phyloP scores from a whole-genome alignment of 2,797 vertebrate species.

The Hafferia zeledoni region DNA sequence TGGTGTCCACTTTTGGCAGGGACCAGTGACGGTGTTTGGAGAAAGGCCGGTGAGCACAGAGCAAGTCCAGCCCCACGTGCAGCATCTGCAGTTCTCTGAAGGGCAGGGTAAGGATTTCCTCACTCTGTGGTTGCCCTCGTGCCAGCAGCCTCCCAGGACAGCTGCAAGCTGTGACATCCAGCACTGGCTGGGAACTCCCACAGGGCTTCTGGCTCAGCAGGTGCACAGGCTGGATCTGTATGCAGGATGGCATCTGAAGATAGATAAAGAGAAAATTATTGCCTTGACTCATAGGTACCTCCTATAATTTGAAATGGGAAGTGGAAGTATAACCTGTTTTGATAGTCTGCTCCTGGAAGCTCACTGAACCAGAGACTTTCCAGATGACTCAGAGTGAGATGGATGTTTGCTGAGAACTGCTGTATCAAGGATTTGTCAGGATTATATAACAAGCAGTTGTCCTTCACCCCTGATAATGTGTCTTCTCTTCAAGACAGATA shows the following conservation, averaged over 20 bases:
- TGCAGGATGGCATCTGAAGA: not conserved
- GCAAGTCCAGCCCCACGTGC: not conserved
- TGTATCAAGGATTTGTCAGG: conserved; percentile 32
- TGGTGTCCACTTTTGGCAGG: not conserved
- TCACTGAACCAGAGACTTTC: conserved; percentile 41
- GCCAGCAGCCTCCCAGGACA: not conserved
- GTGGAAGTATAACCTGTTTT: conserved; percentile 49
- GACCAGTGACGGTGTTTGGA: not conserved
- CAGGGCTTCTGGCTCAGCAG: not conserved
- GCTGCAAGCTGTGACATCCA: not conserved
- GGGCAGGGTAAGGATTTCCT: not conserved
- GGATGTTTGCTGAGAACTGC: not conserved
- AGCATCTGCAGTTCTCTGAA: not conserved
- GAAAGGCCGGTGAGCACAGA: not conserved
- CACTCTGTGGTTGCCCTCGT: not conserved
- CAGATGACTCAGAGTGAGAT: conserved; percentile 31
- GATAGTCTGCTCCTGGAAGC: conserved; percentile 57
- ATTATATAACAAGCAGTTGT: conserved; percentile 43
- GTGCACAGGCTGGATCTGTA: not conserved
- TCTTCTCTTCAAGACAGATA: not conserved
- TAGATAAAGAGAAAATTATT: conserved; percentile 39
- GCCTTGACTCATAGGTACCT: conserved; percentile 28
- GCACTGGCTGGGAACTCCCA: not conserved
- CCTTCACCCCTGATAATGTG: not conserved
- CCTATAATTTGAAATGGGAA: conserved; percentile 61